Base-by-base conservation (phyloP, 2,113 vertebrate species). In the Ictidomys tridecemlineatus region DNA sequence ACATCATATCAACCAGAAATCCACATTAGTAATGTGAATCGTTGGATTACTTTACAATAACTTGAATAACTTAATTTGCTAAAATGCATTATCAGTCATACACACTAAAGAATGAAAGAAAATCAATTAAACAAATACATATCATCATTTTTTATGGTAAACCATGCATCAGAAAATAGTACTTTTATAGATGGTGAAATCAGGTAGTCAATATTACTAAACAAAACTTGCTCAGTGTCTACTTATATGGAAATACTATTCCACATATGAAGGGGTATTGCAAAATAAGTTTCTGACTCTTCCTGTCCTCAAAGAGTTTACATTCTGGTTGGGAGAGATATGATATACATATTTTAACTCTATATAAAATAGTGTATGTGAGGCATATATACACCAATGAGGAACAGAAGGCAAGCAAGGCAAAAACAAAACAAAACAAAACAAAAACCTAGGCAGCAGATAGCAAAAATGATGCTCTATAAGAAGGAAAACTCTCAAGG, bases 21-120 rank as follows among this genome's bases (percentile, higher is more conserved):
- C 84, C 24, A 72, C 4, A 78, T 92, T 92, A 85, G 12, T 85
- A 78, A 17, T 39, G 20, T 78, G 39, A 85, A 39, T 42, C 72
- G 79, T 53, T 87, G 72, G 53, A 77, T 96, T 84, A 70, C 37
- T 56, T 76, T 65, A 73, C 0, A 88, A 73, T 34, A 30, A 26
- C 42, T 80, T 89, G 32, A 88, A 83, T 72, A 85, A 96, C 51
- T n/a, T 93, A 92, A 94, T 51, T 32, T 87, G 76, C 69, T 78
- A 76, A 87, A 90, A 67, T 67, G 65, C 94, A 94, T 78, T 51
- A 63, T 84, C 26, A 84, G 76, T 61, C n/a, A 77, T 67, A 89
- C 48, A 51, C 76, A 53, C 30, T 51, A 79, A 85, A 79, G 39
- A 30, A 85, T 61, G 28, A 93, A 95, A 85, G 30, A 89, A 95